Evolutionary conservation across 2,113 vertebrate species (phyloP).

Genomic region (Sclerurus mexicanus): DNA sequence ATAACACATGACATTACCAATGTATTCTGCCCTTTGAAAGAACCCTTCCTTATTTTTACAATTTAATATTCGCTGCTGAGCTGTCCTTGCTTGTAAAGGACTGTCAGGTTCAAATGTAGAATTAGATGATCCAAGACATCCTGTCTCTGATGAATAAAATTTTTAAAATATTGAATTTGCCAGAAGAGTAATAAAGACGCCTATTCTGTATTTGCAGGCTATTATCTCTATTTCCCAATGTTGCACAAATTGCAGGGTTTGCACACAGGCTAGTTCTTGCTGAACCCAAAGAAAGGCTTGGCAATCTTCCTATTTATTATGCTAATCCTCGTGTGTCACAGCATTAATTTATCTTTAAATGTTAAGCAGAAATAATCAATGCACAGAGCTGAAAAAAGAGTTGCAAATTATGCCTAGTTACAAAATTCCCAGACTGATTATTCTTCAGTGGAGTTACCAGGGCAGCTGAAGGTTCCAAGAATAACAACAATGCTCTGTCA

Average conservation of each 20-base stretch:
- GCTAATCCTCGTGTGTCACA: not conserved
- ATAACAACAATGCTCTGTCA: not conserved
- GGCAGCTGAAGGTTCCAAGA: not conserved
- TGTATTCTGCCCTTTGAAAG: not conserved
- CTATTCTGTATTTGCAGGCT: not conserved
- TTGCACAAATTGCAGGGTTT: not conserved
- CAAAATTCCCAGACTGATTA: not conserved
- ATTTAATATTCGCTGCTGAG: conserved; percentile 40
- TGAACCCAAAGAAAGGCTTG: not conserved
- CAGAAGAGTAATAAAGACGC: not conserved
- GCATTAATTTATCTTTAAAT: not conserved
- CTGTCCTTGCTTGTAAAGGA: conserved; percentile 28
- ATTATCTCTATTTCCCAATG: not conserved
- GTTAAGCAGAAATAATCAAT: not conserved
- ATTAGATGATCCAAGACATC: conserved; percentile 25
- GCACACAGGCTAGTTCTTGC: not conserved
- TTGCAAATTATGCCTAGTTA: not conserved
- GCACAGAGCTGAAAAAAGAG: not conserved
- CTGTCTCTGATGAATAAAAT: not conserved
- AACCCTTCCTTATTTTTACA: conserved; percentile 10
- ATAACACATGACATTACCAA: not conserved
- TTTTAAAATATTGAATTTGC: not conserved
- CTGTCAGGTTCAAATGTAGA: conserved; percentile 41
- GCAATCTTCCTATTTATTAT: not conserved
- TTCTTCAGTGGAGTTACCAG: not conserved